Base-by-base conservation (phyloP, 2,888 invertebrate species). In the Eudasyphora cyanicolor region DNA sequence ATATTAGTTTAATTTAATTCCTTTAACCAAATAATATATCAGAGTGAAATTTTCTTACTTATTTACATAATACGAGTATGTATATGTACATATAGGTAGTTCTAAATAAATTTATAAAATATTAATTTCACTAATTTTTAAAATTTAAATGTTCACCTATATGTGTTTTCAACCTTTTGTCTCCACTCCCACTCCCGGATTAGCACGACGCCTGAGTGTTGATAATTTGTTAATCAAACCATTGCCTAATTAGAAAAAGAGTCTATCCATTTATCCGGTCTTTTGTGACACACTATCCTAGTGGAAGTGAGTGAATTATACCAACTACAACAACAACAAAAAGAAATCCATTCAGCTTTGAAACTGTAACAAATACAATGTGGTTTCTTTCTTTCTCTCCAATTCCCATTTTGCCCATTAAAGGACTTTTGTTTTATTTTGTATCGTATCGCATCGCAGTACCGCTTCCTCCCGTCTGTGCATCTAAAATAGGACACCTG, bases 131-230 rank as follows among this genome's bases (percentile, higher is more conserved):
- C 10, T 12, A 8, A 38, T 38, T 14, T 38, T 38, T 2, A 14
- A 14, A 38, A 38, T 12, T 8, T 38, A 6, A 38, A 38, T 14
- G 14, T n/a, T 38, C 4, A 38, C 4, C 1, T 38, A 6, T 38
- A 38, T 6, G 62, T 35, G 76, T 80, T 70, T 70, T 49, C 10
- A 12, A 38, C 1, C 38, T n/a, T n/a, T 38, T 38, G 38, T 8
- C 14, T 3, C 14, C 38, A 3, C 1, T 38, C n/a, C n/a, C n/a
- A n/a, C 38, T 38, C 38, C 38, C 10, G 38, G 73, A 12, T 21
- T 21, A 57, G 19, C n/a, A 12, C 1, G n/a, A 32, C 54, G 54
- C 35, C 38, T 24, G 21, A 73, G 73, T 73, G 38, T 73, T 73
- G 38, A 57, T 73, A 54, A 24, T 51, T 73, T 19, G n/a, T 35